A percentile compares a stretch with the other conserved stretches of the same genome.
phyloP scores from a whole-genome alignment of 2,113 vertebrate species.

The Panurus biarmicus region DNA sequence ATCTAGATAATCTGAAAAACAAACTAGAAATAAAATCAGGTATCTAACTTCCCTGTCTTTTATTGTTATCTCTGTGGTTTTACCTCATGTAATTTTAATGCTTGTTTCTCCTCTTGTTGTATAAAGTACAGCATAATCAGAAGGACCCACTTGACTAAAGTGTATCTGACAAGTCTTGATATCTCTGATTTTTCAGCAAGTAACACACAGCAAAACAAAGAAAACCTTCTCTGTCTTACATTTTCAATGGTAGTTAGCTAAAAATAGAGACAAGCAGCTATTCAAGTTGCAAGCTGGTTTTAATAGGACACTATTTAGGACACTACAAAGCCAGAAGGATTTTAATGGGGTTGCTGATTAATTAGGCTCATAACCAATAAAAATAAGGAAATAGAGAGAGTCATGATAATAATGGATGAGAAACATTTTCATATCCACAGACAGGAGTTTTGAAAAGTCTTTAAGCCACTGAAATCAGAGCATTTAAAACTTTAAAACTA shows the following conservation, averaged over 20 bases:
- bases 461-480: not conserved
- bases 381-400: not conserved
- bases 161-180: not conserved
- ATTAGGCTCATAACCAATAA: not conserved
- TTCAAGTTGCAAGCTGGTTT: not conserved
- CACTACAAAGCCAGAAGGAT: not conserved
- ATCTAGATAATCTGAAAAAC: not conserved
- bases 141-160: not conserved
- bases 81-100: not conserved
- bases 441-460: not conserved
- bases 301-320: not conserved
- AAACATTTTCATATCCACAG: not conserved
- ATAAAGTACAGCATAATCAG: not conserved
- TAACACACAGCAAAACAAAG: not conserved
- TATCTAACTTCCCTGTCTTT: not conserved
- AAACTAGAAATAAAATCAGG: not conserved
- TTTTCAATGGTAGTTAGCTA: not conserved
- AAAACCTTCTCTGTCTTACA: not conserved
- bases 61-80: not conserved
- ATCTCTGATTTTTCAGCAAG: not conserved
- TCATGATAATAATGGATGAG: not conserved
- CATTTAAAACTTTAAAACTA: not conserved
- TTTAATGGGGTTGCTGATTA: not conserved
- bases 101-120: not conserved
- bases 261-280: not conserved